Evolutionary conservation across 1,140 invertebrate genomes (phyloP), one percentile per base, ranked within the genome.

Genomic region (Micrasema minimum): DNA sequence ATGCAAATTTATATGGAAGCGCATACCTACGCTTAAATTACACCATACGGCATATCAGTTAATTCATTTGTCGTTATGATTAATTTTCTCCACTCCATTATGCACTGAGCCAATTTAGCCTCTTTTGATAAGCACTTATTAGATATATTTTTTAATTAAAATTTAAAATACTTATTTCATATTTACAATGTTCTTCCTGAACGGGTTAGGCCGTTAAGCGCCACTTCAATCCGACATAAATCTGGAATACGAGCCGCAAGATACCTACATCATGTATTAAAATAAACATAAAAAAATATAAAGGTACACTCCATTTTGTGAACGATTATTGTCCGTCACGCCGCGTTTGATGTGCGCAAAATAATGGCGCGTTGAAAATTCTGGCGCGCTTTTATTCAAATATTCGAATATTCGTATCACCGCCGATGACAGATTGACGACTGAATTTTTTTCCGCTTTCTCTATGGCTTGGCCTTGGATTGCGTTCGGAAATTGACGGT

Each of bases 351-450:
- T 26, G 57, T 62, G 37, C 18, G n/a, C 10, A 10, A 38, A 62
- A 43, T 62, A 43, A 62, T 62, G 38, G 37, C 10, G 57, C 57
- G 57, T 43, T 62, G 57, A 62, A 43, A 62, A 23, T 11, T 62
- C n/a, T 45, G 11, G 20, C 16, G 57, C 57, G 57, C 38, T 20
- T 12, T 45, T 43, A 62, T 62, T 62, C 23, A 22, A 62, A 62
- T 62, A n/a, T n/a, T n/a, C n/a, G n/a, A n/a, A n/a, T n/a, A n/a
- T n/a, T n/a, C 41, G 18, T 38, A 10, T 1, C 20, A 23, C 57
- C 37, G 45, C 20, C 37, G 57, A 37, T 45, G 57, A 62, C 26
- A 37, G 41, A 45, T 62, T 62, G 41, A 62, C 41, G n/a, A n/a
- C n/a, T 22, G 57, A 9, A 10, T 12, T 6, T 37, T 45, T 38